Evolutionary conservation across 2,797 vertebrate genomes (phyloP), one percentile per base, ranked within the genome.

Genomic region (Ceryle rudis): DNA sequence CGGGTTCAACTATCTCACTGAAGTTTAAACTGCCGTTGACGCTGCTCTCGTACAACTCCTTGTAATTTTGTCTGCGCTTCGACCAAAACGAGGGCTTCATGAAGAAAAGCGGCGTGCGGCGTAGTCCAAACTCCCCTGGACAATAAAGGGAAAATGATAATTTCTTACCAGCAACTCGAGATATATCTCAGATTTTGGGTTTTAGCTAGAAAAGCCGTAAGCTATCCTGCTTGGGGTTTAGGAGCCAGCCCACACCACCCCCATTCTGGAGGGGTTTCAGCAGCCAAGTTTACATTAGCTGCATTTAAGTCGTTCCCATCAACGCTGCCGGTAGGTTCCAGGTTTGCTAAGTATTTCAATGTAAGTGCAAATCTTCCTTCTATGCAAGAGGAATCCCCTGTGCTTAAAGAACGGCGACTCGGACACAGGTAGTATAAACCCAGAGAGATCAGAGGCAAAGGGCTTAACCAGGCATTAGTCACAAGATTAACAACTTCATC

Each of bases 11-110:
- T 0, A 98, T 98, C 95, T 99, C 99, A 10, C 97, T 98, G 44
- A 97, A 98, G 54, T 82, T 95, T 7, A 98, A 64, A 26, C 95
- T 94, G 54, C 98, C 98, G 2, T 99, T 99, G 86, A 98, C 13
- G 75, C 98, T 99, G 4, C 98, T 93, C 77, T 99, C 99, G 3
- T 98, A 99, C 14, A 99, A 96, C 93, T 99, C 99, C 44, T 98
- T 98, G 83, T 99, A 99, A 60, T 98, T 99, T 92, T 98, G 98
- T 19, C 98, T 98, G 89, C 23, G 98, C 91, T 98, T 99, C 47
- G 98, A 99, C 99, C 99, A 99, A 95, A 99, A 99, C 1, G 99
- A 99, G 1, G 99, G 99, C 92, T 99, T 99, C 97, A 99, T 95
- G 95, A 99, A 99, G 98, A 99, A 99, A 19, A 99, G 86, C 18